Base-by-base conservation (phyloP, 1,140 invertebrate genomes). In the Ceratitis capitata region DNA sequence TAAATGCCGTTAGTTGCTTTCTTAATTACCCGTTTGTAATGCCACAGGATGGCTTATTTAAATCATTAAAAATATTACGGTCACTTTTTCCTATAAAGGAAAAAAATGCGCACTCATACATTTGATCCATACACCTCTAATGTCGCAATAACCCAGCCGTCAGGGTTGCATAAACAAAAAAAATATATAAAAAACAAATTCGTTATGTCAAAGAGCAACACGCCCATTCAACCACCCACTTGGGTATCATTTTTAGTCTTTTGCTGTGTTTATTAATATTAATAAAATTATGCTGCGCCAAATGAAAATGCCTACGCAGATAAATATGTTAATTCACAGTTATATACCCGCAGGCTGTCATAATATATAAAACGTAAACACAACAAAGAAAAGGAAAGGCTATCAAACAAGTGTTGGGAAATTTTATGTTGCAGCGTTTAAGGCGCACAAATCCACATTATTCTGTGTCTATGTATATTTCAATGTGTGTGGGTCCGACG, bases 291-390 rank as follows among this genome's bases (percentile, higher is more conserved):
- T 69, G 29, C 16, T 35, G 2, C 19, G 16, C 61, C 26, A 39
- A 35, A 32, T 16, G 7, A 3, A 16, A 69, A 1, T 12, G 14
- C 61, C 6, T 35, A 69, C 12, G 29, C 23, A 61, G 58, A 61
- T 61, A 69, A 69, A 69, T 39, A 69, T 69, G 61, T 69, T 69
- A 69, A 69, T 69, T 69, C 39, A 39, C 29, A 19, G 61, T 69
- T 69, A 69, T 29, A 32, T 19, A 19, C 14, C 32, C 16, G 14
- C 4, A 69, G 29, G 29, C 61, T 69, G 61, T 35, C 61, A 14
- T 69, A 61, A 32, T 61, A 26, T 49, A 14, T 23, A 14, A 61
- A 61, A 19, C 32, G 39, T 32, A 69, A 35, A 69, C 29, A 61
- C 26, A 53, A 61, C 58, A 69, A 69, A 53, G 4, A 53, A 69